phyloP scores from a whole-genome alignment of 2,797 vertebrate species.

The Anas acuta region DNA sequence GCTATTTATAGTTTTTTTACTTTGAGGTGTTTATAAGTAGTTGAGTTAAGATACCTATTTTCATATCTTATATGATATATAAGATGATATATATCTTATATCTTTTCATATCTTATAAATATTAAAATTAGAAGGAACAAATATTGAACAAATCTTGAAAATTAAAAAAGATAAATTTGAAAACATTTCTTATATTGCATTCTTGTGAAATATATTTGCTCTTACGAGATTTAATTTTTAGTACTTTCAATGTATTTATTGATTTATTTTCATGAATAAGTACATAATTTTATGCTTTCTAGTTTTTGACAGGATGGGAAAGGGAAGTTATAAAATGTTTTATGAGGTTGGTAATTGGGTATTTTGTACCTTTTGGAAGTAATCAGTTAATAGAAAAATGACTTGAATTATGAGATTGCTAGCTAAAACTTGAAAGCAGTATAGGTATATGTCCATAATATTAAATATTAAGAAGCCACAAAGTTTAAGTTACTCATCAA shows the following conservation, averaged over 20 bases:
- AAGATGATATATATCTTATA: no score
- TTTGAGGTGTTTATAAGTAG: background rate
- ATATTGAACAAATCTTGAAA: background rate
- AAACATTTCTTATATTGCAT: background rate
- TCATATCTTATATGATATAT: background rate
- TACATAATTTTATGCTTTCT: background rate
- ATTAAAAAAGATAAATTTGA: background rate
- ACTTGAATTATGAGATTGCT: background rate
- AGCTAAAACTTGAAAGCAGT: background rate
- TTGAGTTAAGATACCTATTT: background rate
- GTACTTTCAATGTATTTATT: background rate
- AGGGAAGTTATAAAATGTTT: background rate
- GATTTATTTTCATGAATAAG: background rate
- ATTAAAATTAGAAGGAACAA: background rate
- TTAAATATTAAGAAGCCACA: background rate
- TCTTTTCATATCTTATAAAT: background rate
- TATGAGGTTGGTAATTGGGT: background rate
- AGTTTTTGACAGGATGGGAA: background rate
- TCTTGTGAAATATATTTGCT: background rate
- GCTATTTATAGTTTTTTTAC: background rate
- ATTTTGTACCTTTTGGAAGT: background rate
- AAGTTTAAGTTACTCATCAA: background rate
- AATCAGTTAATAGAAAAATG: background rate
- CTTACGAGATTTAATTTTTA: background rate
- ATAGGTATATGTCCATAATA: background rate